phyloP scores from a whole-genome alignment of 2,113 vertebrate genomes.

The Actinemys pallida region DNA sequence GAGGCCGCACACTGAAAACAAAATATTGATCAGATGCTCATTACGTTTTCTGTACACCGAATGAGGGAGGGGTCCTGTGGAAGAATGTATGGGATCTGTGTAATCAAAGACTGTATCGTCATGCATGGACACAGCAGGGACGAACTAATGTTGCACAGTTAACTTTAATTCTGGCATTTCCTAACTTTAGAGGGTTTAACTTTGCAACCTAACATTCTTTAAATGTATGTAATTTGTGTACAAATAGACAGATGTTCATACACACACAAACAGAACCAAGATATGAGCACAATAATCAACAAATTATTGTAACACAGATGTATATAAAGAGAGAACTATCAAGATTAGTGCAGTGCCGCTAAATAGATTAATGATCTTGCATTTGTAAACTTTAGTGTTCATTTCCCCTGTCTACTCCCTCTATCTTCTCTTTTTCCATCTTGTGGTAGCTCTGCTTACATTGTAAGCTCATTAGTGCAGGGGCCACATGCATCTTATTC shows the following conservation, averaged over 20 bases:
- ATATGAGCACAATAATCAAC: constrained; percentile 37
- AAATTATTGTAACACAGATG: constrained; percentile 15
- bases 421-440: background rate
- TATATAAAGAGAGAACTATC: background rate
- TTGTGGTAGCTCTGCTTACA: background rate
- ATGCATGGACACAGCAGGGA: background rate
- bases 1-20: background rate
- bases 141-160: background rate
- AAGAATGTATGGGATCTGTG: background rate
- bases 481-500: background rate
- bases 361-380: background rate
- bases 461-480: background rate
- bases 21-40: background rate
- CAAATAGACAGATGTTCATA: constrained; percentile 25
- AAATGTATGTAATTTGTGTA: constrained; percentile 2
- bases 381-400: background rate
- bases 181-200: background rate
- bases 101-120: background rate
- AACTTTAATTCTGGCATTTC: background rate
- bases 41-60: background rate
- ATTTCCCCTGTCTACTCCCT: background rate
- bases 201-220: background rate
- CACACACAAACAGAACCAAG: constrained; percentile 29
- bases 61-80: background rate
- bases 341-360: background rate